These are phyloP conservation scores for Buathra laborator DNA, from an alignment of 2,888 invertebrate species.

Conservation along the genomic window DNA sequence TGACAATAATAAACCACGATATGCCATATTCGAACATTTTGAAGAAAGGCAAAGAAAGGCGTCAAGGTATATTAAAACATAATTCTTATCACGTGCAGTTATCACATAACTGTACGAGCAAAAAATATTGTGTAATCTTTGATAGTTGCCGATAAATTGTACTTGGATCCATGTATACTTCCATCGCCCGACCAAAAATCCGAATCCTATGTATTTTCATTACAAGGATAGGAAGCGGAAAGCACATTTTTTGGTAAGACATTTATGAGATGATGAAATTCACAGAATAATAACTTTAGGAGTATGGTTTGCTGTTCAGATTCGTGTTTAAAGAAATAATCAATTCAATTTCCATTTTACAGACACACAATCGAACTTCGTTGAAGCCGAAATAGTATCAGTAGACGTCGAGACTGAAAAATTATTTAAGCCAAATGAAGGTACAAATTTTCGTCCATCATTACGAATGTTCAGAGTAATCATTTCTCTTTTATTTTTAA, in stretches of 20 bases:
- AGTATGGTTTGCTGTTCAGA: neutral
- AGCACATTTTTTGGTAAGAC: constrained; percentile 19
- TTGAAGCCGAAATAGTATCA: neutral
- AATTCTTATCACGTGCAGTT: neutral
- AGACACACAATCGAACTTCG: constrained; percentile 7
- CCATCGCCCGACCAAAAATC: neutral
- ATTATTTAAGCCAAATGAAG: neutral
- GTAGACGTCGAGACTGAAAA: neutral
- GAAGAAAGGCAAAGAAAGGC: neutral
- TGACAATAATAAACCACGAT: neutral
- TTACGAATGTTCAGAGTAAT: neutral
- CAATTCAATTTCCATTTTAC: neutral
- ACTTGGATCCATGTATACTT: constrained; percentile 13
- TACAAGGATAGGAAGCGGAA: neutral
- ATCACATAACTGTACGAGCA: neutral
- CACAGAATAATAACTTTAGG: neutral
- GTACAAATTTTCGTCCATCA: neutral
- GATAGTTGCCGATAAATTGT: constrained; percentile 7
- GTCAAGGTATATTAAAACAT: neutral
- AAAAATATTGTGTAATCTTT: neutral
- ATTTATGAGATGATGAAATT: neutral
- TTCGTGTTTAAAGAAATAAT: neutral
- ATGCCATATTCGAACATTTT: neutral
- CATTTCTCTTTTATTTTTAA: neutral
- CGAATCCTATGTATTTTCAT: neutral